These are phyloP conservation scores for Irena cyanogastra DNA, from an alignment of 2,113 vertebrate genomes.

Conservation along the genomic window DNA sequence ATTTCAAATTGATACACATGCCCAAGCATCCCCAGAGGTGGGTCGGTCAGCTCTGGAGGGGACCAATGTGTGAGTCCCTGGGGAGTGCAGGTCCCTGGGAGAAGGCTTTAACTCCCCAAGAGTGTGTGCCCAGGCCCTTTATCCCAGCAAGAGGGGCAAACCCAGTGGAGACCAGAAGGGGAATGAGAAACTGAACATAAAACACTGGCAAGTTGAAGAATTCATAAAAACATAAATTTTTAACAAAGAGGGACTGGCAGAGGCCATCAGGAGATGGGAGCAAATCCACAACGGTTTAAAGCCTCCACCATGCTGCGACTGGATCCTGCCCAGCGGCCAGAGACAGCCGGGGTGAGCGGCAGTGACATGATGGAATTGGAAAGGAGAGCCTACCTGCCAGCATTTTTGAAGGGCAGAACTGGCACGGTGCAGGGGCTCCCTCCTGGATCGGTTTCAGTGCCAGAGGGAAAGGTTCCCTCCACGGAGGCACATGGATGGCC, in stretches of 20 bases:
- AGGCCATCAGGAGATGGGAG: background rate
- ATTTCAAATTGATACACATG: background rate
- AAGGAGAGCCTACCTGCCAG: constrained; percentile 44
- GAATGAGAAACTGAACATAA: background rate
- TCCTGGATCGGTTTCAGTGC: constrained; percentile 17
- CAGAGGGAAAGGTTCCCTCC: constrained; percentile 21
- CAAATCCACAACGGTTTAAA: constrained; percentile 14
- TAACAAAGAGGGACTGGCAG: background rate
- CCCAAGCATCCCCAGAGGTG: accelerated
- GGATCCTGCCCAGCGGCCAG: background rate
- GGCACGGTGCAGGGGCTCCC: background rate
- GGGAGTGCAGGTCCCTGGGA: background rate
- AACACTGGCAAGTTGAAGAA: background rate
- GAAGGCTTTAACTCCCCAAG: accelerated
- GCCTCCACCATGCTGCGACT: background rate
- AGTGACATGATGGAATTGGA: constrained; percentile 14
- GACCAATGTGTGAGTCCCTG: background rate
- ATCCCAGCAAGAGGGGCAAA: background rate
- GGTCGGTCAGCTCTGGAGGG: background rate
- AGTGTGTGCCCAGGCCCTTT: background rate
- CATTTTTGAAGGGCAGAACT: background rate
- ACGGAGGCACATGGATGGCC: background rate
- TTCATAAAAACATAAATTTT: constrained; percentile 10
- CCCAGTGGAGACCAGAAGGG: background rate
- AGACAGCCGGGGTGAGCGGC: background rate